A percentile compares a stretch with the other conserved stretches of the same genome.
Conservation (phyloP, 2,888 invertebrate genomes). For the Drosophila stalkeri region DNA sequence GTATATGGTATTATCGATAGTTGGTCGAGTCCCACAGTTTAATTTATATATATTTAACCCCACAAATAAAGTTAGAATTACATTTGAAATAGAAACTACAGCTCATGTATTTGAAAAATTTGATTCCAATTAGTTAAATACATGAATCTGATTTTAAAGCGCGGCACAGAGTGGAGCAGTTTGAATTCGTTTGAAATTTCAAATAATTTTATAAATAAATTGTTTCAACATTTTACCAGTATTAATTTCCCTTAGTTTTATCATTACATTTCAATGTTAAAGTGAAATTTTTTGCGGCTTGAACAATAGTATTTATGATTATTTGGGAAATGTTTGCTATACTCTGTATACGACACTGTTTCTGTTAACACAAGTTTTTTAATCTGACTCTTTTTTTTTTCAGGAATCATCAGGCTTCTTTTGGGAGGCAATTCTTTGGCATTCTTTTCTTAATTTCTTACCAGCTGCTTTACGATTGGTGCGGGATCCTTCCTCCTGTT, state of each 20-base stretch:
- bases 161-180: neutral
- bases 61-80: neutral
- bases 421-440: conserved; percentile 20
- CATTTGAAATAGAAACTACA: neutral
- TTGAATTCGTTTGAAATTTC: neutral
- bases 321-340: neutral
- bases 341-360: neutral
- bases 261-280: neutral
- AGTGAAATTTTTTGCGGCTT: neutral
- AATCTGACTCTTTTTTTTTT: neutral
- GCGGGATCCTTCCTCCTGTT: neutral
- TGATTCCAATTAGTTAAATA: neutral
- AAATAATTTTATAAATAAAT: neutral
- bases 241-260: neutral
- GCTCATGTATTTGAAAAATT: conserved; percentile 3
- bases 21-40: neutral
- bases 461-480: conserved; percentile 13
- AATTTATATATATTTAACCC: neutral
- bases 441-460: conserved; percentile 21
- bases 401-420: neutral
- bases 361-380: neutral
- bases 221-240: neutral
- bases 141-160: neutral
- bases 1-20: neutral
- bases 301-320: neutral